Conservation (phyloP, 2,113 vertebrate species). For the Clarias batrachus region DNA sequence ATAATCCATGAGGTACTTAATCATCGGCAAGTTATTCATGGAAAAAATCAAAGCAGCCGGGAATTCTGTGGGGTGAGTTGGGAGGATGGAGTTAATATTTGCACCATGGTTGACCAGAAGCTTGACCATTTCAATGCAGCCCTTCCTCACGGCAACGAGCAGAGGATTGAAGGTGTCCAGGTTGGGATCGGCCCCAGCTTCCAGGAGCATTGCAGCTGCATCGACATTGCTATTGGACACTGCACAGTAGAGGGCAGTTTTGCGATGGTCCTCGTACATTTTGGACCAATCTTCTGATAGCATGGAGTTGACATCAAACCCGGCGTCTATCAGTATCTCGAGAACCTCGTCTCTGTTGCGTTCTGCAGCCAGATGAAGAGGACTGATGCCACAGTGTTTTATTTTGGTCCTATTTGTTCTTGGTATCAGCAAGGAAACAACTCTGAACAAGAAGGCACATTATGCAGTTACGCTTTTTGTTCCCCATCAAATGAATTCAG, state of each 20-base stretch:
- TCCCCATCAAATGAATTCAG: background rate
- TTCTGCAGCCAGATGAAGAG: conserved; percentile 88
- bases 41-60: conserved; percentile 90
- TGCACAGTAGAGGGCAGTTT: conserved; percentile 82
- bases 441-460: conserved; percentile 66
- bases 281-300: conserved; percentile 80
- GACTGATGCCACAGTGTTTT: conserved; percentile 85
- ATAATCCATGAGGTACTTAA: conserved; percentile 89
- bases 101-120: conserved; percentile 86
- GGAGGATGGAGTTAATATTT: conserved; percentile 82
- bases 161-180: conserved; percentile 85
- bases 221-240: conserved; percentile 84
- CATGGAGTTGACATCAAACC: conserved; percentile 84
- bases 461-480: background rate
- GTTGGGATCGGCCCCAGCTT: conserved; percentile 86
- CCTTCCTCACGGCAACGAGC: conserved; percentile 85
- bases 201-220: conserved; percentile 77
- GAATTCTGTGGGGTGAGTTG: conserved; percentile 87
- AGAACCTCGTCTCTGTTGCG: conserved; percentile 80
- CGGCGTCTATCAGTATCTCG: conserved; percentile 79
- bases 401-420: conserved; percentile 82
- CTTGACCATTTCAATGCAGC: conserved; percentile 79
- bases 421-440: conserved; percentile 83
- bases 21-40: conserved; percentile 81
- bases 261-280: conserved; percentile 88